Conservation (phyloP, 2,113 vertebrate genomes). For the Malaclemys terrapin region DNA sequence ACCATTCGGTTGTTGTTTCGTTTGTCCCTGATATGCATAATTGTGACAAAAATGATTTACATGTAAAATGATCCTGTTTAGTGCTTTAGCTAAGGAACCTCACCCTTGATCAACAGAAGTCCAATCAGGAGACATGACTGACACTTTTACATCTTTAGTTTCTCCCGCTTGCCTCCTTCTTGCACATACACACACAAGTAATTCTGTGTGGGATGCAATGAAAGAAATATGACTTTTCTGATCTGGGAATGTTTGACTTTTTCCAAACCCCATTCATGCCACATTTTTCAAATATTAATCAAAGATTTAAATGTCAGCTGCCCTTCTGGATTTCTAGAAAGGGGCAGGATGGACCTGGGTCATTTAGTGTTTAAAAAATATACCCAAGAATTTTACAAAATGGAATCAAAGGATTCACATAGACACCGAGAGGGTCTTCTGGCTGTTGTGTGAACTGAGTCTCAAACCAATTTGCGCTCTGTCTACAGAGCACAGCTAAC, state of each 20-base stretch:
- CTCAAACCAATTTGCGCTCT: not conserved
- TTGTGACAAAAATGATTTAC: not conserved
- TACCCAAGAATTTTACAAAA: not conserved
- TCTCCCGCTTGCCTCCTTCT: not conserved
- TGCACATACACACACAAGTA: not conserved
- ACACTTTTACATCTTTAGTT: not conserved
- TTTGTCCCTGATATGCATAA: not conserved
- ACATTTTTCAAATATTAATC: constrained; percentile 7
- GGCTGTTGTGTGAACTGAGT: not conserved
- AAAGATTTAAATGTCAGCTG: not conserved
- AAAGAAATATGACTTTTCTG: not conserved
- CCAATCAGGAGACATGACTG: not conserved
- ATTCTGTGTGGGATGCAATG: not conserved
- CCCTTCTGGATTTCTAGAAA: not conserved
- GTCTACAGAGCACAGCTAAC: not conserved
- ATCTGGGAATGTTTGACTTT: not conserved
- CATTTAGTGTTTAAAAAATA: not conserved
- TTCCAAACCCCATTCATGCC: not conserved
- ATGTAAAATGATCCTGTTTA: not conserved
- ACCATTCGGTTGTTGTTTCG: not conserved
- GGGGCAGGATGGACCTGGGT: not conserved
- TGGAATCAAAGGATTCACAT: not conserved
- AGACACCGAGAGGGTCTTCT: not conserved
- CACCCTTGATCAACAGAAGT: not conserved
- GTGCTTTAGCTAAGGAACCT: not conserved